Conservation (phyloP, 2,113 vertebrate species). For the Ophiodon elongatus region DNA sequence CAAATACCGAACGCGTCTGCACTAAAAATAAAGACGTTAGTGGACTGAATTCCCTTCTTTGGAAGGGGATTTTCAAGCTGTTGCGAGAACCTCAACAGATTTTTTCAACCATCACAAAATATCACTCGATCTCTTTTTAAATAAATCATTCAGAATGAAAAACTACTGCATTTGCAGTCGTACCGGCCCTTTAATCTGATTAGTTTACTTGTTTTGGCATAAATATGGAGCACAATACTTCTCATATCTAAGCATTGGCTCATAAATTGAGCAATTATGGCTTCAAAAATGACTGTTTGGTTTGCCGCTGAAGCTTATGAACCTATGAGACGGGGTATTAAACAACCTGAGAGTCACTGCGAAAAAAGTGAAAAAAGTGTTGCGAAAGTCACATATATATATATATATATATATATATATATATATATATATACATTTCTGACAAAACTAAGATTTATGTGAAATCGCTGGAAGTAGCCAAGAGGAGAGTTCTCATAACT, state of each 20-base stretch:
- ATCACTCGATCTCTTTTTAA: constrained; percentile 61
- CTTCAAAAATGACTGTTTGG: constrained; percentile 71
- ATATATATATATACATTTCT: not conserved
- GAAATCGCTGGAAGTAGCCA: constrained; percentile 1
- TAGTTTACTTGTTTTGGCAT: constrained; percentile 78
- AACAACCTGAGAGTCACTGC: constrained; percentile 58
- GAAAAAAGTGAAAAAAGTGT: constrained; percentile 18
- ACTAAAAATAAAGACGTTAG: constrained; percentile 41
- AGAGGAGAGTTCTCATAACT: constrained; percentile 6
- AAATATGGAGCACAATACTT: constrained; percentile 54
- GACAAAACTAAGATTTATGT: not conserved
- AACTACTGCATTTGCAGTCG: constrained; percentile 56
- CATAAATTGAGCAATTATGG: constrained; percentile 73
- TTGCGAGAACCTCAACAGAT: constrained; percentile 28
- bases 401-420: not conserved
- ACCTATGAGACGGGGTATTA: constrained; percentile 68
- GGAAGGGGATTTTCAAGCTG: constrained; percentile 29
- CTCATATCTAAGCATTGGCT: constrained; percentile 67
- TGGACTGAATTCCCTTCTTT: constrained; percentile 53
- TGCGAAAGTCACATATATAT: constrained; percentile 21
- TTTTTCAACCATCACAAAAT: constrained; percentile 63
- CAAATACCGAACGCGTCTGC: constrained; percentile 18
- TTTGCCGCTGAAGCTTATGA: constrained; percentile 65
- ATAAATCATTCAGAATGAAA: constrained; percentile 63
- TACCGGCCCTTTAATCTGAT: constrained; percentile 73